A percentile compares a stretch with the other conserved stretches of the same genome.
Conservation (phyloP, 1,140 invertebrate genomes). For the Meloidogyne exigua region DNA sequence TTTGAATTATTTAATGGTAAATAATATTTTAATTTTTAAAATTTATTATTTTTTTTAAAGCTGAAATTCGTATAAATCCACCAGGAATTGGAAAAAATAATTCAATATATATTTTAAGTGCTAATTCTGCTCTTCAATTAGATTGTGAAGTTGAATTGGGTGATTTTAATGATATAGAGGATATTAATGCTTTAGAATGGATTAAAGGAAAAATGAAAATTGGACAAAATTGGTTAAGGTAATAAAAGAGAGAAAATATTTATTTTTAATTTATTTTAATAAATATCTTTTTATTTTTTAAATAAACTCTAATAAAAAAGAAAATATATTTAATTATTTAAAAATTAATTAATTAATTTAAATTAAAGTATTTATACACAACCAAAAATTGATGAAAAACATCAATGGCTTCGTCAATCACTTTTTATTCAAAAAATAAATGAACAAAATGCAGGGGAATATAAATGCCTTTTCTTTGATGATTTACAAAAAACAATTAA, state of each 20-base stretch:
- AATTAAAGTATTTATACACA: constrained; percentile 22
- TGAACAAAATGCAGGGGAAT: constrained; percentile 10
- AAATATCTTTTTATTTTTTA: no score
- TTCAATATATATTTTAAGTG: constrained; percentile 3
- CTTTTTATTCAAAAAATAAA: constrained; percentile 8
- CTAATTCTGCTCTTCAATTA: background rate
- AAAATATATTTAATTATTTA: no score
- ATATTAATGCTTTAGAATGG: background rate
- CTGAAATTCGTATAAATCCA: background rate
- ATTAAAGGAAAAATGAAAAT: background rate
- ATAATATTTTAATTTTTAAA: background rate
- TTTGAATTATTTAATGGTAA: constrained; percentile 13
- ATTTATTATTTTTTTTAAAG: background rate
- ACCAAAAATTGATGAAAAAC: constrained; percentile 17
- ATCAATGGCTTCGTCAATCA: background rate
- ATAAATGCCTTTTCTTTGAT: background rate
- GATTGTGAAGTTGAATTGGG: background rate
- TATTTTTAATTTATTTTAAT: no score
- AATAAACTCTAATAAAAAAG: no score
- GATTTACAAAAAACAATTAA: background rate
- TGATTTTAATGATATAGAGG: background rate
- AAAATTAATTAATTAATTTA: constrained; percentile 10
- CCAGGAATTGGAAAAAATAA: constrained; percentile 4
- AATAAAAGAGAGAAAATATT: no score
- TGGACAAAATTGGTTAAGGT: background rate